Base-by-base conservation (phyloP, 2,888 invertebrate species). In the Sesamia inferens region DNA sequence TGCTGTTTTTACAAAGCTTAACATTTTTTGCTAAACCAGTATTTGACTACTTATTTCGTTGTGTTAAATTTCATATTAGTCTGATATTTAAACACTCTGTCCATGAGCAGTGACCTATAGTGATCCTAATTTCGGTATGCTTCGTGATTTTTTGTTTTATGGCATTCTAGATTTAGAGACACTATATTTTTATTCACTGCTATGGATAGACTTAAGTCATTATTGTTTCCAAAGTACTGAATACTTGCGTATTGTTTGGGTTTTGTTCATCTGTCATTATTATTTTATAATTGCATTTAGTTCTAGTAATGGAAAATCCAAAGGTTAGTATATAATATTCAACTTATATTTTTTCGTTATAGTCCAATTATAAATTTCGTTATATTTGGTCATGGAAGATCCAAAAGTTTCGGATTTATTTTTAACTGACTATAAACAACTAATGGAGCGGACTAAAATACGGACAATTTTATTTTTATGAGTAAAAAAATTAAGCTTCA, bases 1-100 rank as follows among this genome's bases (percentile, higher is more conserved):
- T 96, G 95, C 95, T 96, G 95, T 94, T 96, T 86, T 96, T 95
- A 95, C 95, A 95, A 95, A 93, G 95, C 95, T 95, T 94, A 95
- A 94, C 93, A 86, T 91, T 94, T 95, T 96, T 95, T 94, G 95
- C 95, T 96, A 95, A 95, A 95, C 94, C 95, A 96, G 96, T 96
- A 96, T 96, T 96, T 95, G 95, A 95, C 93, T 94, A 94, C 90
- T 93, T 93, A 90, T 93, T 92, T 95, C 93, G 93, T 94, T 94
- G 91, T 94, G 93, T 95, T 95, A 92, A 94, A 93, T 92, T 95
- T 94, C 94, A 94, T 91, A 88, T 94, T 94, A 94, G 95, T 95
- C 93, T 94, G 93, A 94, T 85, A 87, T 95, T 93, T 92, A 92
- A 90, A 90, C 88, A 89, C 88, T 84, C 80, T 92, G 89, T 93